Conservation (phyloP, 2,113 vertebrate species). For the Ceratotherium simum region DNA sequence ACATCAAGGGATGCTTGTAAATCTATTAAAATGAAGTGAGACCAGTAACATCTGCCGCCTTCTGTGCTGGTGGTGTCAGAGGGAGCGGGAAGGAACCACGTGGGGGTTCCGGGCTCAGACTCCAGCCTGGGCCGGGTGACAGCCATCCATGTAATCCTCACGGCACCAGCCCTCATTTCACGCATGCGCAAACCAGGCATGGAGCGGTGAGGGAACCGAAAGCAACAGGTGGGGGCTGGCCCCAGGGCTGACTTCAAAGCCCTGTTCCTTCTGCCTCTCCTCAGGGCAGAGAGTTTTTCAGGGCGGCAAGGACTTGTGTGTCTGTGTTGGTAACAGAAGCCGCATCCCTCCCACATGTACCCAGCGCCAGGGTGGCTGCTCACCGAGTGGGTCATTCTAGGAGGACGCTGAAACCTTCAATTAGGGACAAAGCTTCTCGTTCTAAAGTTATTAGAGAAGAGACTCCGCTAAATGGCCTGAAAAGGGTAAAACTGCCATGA, state of each 20-base stretch:
- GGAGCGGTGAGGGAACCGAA: neutral
- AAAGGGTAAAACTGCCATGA: neutral
- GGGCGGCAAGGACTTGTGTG: neutral
- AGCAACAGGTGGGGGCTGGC: neutral
- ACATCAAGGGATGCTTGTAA: constrained; percentile 74
- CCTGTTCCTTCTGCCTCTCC: neutral
- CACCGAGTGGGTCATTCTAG: neutral
- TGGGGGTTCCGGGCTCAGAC: neutral
- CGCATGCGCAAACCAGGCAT: neutral
- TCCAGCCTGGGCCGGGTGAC: neutral
- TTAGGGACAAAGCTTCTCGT: neutral
- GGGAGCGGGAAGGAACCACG: neutral
- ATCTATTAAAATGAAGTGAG: constrained; percentile 78
- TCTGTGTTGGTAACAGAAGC: neutral
- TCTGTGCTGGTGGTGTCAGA: constrained; percentile 51
- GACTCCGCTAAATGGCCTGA: neutral
- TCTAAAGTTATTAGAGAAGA: neutral
- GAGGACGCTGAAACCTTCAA: neutral
- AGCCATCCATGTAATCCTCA: neutral
- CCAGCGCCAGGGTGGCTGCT: neutral
- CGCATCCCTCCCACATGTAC: fast-evolving
- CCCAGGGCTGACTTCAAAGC: neutral
- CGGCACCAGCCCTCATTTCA: fast-evolving
- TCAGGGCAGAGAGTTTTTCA: neutral
- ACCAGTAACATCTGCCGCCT: constrained; percentile 78